phyloP scores from a whole-genome alignment of 2,113 vertebrate genomes.

The Paraplagusia blochii region DNA sequence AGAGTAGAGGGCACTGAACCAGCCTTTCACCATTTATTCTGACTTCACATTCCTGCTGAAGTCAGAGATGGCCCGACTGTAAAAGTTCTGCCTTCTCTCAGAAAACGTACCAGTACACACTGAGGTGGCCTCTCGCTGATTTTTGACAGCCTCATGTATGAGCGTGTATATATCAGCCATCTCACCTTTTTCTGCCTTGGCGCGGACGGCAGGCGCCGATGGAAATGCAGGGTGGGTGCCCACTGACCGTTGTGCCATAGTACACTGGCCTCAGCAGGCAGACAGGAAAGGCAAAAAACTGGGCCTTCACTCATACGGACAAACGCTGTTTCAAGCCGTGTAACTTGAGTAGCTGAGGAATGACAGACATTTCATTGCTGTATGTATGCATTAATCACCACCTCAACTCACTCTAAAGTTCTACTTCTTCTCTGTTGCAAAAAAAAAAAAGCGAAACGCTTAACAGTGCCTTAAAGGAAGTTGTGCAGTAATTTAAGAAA shows the following conservation, averaged over 20 bases:
- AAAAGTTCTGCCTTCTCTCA: constrained; percentile 1
- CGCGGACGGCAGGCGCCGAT: constrained; percentile 54
- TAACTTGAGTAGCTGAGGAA: constrained; percentile 56
- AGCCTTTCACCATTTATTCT: constrained; percentile 12
- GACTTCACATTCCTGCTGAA: constrained; percentile 9
- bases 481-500: constrained; percentile 68
- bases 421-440: constrained; percentile 24
- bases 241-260: constrained; percentile 57
- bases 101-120: constrained; percentile 16
- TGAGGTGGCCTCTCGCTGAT: constrained; percentile 30
- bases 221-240: constrained; percentile 58
- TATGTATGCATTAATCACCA: constrained; percentile 56
- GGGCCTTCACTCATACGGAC: constrained; percentile 41
- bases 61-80: not conserved
- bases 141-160: constrained; percentile 43
- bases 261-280: constrained; percentile 50
- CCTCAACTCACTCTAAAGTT: constrained; percentile 17
- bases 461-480: constrained; percentile 42
- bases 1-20: not conserved
- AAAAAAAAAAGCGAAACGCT: constrained; percentile 10
- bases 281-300: constrained; percentile 63
- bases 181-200: constrained; percentile 63
- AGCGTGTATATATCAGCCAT: constrained; percentile 47
- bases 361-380: constrained; percentile 57
- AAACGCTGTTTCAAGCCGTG: constrained; percentile 53